A percentile compares a stretch with the other conserved stretches of the same genome.
These are phyloP conservation scores for Clusia tigrina DNA, from an alignment of 2,888 invertebrate species.

Conservation along the genomic window DNA sequence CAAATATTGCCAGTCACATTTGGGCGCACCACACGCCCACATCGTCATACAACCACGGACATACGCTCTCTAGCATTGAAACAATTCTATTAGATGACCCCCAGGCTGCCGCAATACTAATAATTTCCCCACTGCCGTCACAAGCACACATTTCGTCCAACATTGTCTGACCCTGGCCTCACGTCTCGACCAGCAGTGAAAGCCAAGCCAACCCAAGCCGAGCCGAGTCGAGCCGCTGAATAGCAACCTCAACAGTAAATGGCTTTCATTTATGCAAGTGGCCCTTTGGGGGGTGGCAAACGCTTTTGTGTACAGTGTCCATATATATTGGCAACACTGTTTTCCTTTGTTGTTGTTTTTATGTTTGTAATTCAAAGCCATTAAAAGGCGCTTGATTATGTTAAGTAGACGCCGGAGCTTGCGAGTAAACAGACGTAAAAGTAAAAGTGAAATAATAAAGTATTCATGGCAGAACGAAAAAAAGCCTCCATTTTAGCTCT, in stretches of 20 bases:
- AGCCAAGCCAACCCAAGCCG: too few species aligned
- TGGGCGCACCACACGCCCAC: neutral
- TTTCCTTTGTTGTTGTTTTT: neutral
- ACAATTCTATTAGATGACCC: constrained; percentile 1
- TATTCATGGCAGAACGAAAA: neutral
- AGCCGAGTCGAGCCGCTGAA: too few species aligned
- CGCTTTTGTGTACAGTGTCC: constrained; percentile 3
- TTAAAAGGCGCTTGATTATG: neutral
- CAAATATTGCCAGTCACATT: constrained; percentile 4
- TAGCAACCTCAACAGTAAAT: too few species aligned
- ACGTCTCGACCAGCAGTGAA: constrained; percentile 1
- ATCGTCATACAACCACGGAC: neutral
- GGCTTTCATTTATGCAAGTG: too few species aligned
- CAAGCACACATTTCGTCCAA: neutral
- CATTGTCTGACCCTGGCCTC: neutral
- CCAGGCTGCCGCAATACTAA: neutral
- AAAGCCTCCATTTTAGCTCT: too few species aligned
- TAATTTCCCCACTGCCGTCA: neutral
- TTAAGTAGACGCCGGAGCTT: neutral
- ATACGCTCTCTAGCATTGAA: too few species aligned
- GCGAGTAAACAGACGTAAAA: neutral
- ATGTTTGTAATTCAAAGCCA: too few species aligned
- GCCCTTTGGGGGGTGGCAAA: too few species aligned
- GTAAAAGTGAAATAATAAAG: constrained; percentile 1
- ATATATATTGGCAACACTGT: neutral